A percentile compares a stretch with the other conserved stretches of the same genome.
phyloP scores from a whole-genome alignment of 2,888 invertebrate species.

The Eupithecia tripunctaria region DNA sequence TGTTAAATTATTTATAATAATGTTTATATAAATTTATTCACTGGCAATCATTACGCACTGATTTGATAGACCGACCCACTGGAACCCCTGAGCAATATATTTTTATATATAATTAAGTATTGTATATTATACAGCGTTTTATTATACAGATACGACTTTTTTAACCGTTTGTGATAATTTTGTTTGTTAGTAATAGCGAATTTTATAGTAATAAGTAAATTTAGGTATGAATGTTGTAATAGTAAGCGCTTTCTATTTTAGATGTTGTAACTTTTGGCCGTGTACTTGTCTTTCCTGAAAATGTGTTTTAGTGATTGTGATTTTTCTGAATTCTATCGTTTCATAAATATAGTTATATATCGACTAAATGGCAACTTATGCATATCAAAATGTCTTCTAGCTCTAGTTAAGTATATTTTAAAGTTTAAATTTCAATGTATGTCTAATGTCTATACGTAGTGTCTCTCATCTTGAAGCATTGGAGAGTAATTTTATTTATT shows the following conservation, averaged over 20 bases:
- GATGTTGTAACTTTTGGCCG: conserved; percentile 74
- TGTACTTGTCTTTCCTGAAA: conserved; percentile 69
- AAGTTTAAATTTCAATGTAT: conserved; percentile 54
- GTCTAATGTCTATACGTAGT: conserved; percentile 42
- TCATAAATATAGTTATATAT: conserved; percentile 44
- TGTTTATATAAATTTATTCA: conserved; percentile 48
- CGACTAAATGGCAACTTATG: conserved; percentile 44
- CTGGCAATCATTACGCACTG: conserved; percentile 71
- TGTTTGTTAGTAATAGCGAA: conserved; percentile 67
- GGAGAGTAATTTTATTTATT: conserved; percentile 50
- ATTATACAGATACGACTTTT: conserved; percentile 76
- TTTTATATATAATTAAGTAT: conserved; percentile 82
- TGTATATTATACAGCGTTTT: conserved; percentile 76
- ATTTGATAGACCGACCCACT: conserved; percentile 80
- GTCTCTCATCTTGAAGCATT: conserved; percentile 44
- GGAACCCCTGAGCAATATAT: conserved; percentile 83
- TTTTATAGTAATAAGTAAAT: conserved; percentile 61
- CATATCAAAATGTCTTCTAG: conserved; percentile 51
- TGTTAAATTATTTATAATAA: conserved; percentile 41
- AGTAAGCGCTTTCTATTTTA: conserved; percentile 76
- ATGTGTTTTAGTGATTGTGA: conserved; percentile 70
- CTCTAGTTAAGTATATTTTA: conserved; percentile 38
- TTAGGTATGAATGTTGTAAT: conserved; percentile 72
- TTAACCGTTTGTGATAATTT: conserved; percentile 76
- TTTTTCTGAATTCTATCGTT: conserved; percentile 65